phyloP scores from a whole-genome alignment of 2,797 vertebrate species.

The Sternarchorhynchus goeldii region DNA sequence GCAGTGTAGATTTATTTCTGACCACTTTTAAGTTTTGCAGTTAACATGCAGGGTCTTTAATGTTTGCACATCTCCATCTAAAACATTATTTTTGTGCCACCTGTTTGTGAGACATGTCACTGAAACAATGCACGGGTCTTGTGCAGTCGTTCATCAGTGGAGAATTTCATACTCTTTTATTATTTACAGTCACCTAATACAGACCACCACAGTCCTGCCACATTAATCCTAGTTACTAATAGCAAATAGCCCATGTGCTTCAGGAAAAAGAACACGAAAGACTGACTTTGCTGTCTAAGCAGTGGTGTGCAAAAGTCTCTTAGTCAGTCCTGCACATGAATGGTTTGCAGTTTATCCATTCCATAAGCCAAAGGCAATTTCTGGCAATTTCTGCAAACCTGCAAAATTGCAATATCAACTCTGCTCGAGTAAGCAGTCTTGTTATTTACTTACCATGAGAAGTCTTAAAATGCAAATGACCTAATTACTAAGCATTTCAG shows the following conservation, averaged over 20 bases:
- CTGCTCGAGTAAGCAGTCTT: not conserved
- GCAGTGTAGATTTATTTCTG: conserved; percentile 65
- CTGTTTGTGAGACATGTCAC: conserved; percentile 73
- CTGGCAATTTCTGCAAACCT: not conserved
- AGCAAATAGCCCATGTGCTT: conserved; percentile 3
- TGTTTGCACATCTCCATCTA: conserved; percentile 56
- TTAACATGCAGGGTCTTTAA: conserved; percentile 43
- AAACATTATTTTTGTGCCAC: conserved; percentile 47
- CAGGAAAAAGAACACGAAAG: conserved; percentile 35
- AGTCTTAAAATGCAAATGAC: too few species aligned
- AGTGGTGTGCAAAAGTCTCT: conserved; percentile 37
- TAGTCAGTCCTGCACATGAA: conserved; percentile 28
- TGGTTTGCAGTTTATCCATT: conserved; percentile 20
- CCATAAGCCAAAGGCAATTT: not conserved
- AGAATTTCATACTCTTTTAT: conserved; percentile 59
- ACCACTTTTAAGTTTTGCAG: conserved; percentile 64
- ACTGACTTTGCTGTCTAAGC: conserved; percentile 30
- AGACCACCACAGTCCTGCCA: conserved; percentile 46
- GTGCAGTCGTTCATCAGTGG: conserved; percentile 60
- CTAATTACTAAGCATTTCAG: too few species aligned
- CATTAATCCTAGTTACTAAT: conserved; percentile 19
- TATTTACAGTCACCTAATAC: conserved; percentile 62
- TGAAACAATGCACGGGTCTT: conserved; percentile 71
- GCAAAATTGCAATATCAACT: not conserved
- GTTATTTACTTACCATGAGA: not conserved